Evolutionary conservation across 1,140 invertebrate species (phyloP).

Genomic region (Drosophila ficusphila): DNA sequence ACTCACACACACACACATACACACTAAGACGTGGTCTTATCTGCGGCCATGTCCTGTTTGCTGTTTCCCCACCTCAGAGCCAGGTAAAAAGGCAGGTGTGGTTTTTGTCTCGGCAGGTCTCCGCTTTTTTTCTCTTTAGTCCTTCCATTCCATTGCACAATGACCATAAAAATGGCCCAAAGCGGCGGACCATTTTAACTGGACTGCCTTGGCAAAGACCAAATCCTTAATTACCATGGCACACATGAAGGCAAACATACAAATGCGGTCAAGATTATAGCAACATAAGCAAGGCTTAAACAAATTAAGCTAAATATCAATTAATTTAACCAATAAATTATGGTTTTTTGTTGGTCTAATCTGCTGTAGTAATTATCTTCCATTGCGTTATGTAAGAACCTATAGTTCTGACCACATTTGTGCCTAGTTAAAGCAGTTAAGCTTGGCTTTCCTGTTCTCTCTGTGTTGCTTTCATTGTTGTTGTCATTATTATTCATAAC

Average conservation of each 20-base stretch:
- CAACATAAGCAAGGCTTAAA: not conserved
- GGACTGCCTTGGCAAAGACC: constrained; percentile 38
- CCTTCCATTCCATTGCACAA: constrained; percentile 63
- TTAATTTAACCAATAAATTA: too few relatives aligned
- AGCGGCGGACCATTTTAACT: constrained; percentile 61
- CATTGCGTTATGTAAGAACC: too few relatives aligned
- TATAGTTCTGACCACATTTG: not conserved
- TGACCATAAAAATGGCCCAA: constrained; percentile 71
- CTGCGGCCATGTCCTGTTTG: constrained; percentile 39
- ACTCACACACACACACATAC: constrained; percentile 25
- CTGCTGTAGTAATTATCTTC: too few relatives aligned
- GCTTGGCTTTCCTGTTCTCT: constrained; percentile 15
- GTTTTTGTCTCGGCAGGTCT: constrained; percentile 32
- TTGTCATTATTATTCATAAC: constrained; percentile 79
- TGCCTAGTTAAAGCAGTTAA: constrained; percentile 31
- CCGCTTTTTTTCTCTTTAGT: not conserved
- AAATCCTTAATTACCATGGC: constrained; percentile 70
- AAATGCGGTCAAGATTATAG: not conserved
- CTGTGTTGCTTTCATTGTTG: constrained; percentile 27
- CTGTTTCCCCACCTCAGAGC: not conserved
- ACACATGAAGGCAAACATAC: constrained; percentile 10
- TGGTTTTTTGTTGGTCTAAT: too few relatives aligned
- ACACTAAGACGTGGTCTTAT: constrained; percentile 48
- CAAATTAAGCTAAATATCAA: too few relatives aligned
- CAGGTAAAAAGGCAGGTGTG: constrained; percentile 20